These are phyloP conservation scores for Myotis brandtii DNA, from an alignment of 2,113 vertebrate genomes.

Conservation along the genomic window DNA sequence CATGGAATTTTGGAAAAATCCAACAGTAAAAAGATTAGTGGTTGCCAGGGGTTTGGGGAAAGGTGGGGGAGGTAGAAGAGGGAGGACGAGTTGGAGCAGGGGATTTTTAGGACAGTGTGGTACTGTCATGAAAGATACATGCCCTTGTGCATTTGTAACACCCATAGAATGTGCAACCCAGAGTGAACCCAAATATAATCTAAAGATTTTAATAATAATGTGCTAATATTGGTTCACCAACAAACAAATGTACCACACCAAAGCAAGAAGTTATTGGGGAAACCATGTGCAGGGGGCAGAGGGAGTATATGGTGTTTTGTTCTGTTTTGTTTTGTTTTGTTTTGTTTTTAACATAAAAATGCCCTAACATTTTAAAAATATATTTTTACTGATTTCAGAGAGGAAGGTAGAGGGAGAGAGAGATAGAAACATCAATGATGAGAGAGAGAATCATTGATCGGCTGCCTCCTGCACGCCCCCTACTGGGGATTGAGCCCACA, in stretches of 20 bases:
- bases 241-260: not conserved
- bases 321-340: not conserved
- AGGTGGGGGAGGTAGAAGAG: not conserved
- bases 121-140: not conserved
- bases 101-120: not conserved
- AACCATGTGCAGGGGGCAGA: not conserved
- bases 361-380: not conserved
- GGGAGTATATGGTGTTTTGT: not conserved
- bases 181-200: not conserved
- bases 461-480: too few species aligned
- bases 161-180: not conserved
- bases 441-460: too few species aligned
- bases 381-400: too few species aligned
- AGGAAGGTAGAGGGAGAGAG: too few species aligned
- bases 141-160: not conserved
- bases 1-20: not conserved
- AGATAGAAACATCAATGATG: too few species aligned
- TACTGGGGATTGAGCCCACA: too few species aligned
- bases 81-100: not conserved
- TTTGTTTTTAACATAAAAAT: not conserved
- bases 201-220: not conserved
- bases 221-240: not conserved
- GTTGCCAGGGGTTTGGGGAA: not conserved
- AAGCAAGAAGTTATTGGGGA: not conserved
- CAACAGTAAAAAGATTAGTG: not conserved